Base-by-base conservation (phyloP, 1,140 invertebrate genomes). In the Aplysia californica region DNA sequence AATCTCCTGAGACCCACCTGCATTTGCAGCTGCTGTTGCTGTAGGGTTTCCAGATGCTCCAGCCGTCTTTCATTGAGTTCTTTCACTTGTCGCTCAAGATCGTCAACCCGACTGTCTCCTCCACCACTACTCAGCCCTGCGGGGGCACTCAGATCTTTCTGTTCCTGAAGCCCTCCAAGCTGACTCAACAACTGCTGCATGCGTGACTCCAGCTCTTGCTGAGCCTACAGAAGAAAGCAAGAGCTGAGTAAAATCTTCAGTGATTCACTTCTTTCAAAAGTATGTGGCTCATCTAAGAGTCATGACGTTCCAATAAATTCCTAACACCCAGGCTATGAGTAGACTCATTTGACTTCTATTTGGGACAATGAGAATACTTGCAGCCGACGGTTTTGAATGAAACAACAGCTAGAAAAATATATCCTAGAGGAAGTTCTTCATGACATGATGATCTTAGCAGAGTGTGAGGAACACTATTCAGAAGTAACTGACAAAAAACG, bases 1-100 rank as follows among this genome's bases (percentile, higher is more conserved):
- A n/a, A n/a, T n/a, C n/a, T n/a, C n/a, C n/a, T n/a, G n/a, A n/a
- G n/a, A n/a, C 66, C 56, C 69, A 86, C 86, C 84, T 87, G 85
- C 78, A 85, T 80, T 31, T 83, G 81, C 21, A 85, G 70, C 71
- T 87, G 86, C 56, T 84, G 77, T 69, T 84, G 80, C 65, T 87
- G 84, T 55, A 87, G 65, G 39, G 75, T 78, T 59, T 85, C 85
- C 64, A 85, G 67, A 31, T 86, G 82, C 64, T 85, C 79, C 68
- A 87, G 79, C 55, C 86, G 80, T 36, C 81, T 78, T 50, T 87
- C 84, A 65, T 83, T 86, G 44, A 86, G 77, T 21, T 81, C 80
- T 6, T 82, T 69, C 36, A 86, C 55, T 58, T 84, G 84, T 70
- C 78, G 72, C 67, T 87, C 86, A 55, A 86, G 71, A n/a, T 82